Conservation (phyloP, 2,797 vertebrate genomes). For the Megaceryle alcyon region DNA sequence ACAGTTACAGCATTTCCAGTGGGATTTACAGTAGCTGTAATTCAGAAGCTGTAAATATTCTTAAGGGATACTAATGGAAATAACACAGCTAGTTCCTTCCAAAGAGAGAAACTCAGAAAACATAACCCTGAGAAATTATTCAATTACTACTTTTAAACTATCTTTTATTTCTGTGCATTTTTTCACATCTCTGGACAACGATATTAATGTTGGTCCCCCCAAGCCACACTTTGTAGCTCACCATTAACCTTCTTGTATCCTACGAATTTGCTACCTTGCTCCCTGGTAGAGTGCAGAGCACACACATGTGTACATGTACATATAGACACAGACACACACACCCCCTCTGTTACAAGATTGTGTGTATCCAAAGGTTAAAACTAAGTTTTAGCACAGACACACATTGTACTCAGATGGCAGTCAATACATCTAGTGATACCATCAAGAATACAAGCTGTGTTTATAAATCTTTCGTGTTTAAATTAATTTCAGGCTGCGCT, state of each 20-base stretch:
- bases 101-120: neutral
- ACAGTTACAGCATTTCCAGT: neutral
- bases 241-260: slow-evolving; percentile 25
- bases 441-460: neutral
- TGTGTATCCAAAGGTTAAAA: slow-evolving; percentile 32
- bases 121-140: neutral
- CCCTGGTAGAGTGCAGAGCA: neutral
- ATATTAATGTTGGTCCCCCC: neutral
- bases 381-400: slow-evolving; percentile 23
- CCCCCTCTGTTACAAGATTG: neutral
- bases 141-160: neutral
- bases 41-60: slow-evolving; percentile 9
- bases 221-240: neutral
- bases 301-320: accelerated
- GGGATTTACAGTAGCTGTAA: neutral
- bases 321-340: neutral
- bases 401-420: neutral
- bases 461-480: slow-evolving; percentile 42
- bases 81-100: neutral
- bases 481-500: slow-evolving; percentile 54
- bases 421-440: slow-evolving; percentile 9
- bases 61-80: neutral
- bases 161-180: neutral
- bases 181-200: neutral
- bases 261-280: neutral